These are phyloP conservation scores for Epizoanthus fatuus DNA, from an alignment of 92 coral and sea anemone genomes.

Conservation along the genomic window DNA sequence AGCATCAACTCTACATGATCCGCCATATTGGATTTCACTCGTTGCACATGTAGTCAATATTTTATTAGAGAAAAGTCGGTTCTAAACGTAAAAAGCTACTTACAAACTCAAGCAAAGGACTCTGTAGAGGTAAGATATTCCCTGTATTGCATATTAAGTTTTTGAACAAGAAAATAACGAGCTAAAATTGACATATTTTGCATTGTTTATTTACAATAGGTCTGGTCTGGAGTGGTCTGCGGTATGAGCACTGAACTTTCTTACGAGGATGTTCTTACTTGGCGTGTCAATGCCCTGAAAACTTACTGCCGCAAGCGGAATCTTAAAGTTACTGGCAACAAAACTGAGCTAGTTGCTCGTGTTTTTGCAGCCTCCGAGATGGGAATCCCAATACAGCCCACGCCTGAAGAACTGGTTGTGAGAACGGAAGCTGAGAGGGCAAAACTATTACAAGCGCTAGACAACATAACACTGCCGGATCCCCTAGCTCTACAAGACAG, in stretches of 20 bases:
- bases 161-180: too few relatives aligned
- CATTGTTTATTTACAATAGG: too few relatives aligned
- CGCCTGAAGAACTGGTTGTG: constrained; percentile 41
- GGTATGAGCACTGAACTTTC: constrained; percentile 22
- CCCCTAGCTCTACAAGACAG: constrained; percentile 25
- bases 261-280: constrained; percentile 42
- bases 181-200: too few relatives aligned
- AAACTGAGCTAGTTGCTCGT: constrained; percentile 71
- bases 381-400: constrained; percentile 58
- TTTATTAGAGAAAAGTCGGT: too few relatives aligned
- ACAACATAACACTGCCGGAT: constrained; percentile 27
- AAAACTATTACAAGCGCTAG: background rate
- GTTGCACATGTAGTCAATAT: too few relatives aligned
- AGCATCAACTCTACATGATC: too few relatives aligned
- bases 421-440: constrained; percentile 13
- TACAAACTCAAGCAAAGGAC: too few relatives aligned
- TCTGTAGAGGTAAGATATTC: too few relatives aligned
- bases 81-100: background rate
- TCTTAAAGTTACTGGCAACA: constrained; percentile 50
- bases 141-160: too few relatives aligned
- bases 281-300: constrained; percentile 65
- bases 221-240: too few relatives aligned
- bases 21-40: too few relatives aligned
- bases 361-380: constrained; percentile 76
- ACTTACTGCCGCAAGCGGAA: constrained; percentile 65